Percentiles rank a stretch among this genome's conserved stretches.
Conservation (phyloP, 2,888 invertebrate species). For the Stegophylla sp. region DNA sequence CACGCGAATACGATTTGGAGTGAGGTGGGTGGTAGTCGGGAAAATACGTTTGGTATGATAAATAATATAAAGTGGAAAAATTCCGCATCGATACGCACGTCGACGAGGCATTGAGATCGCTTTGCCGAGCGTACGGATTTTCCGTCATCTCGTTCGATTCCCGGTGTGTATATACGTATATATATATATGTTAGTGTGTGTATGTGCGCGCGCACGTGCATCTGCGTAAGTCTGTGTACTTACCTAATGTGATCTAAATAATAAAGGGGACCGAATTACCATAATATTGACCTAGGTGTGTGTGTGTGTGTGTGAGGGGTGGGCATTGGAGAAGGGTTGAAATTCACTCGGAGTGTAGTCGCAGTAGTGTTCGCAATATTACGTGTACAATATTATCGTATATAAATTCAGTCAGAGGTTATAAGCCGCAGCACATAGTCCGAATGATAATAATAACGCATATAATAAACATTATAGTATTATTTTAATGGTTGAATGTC, state of each 20-base stretch:
- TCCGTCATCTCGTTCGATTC: constrained; percentile 40
- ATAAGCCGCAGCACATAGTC: no score
- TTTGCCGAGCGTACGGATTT: constrained; percentile 41
- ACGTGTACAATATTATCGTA: neutral
- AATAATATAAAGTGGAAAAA: constrained; percentile 55
- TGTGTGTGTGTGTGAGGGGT: no score
- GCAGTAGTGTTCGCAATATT: neutral
- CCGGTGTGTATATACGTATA: no score
- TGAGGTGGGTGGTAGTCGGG: neutral
- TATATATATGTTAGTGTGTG: no score
- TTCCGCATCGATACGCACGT: constrained; percentile 49
- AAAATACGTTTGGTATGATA: constrained; percentile 36
- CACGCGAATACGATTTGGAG: neutral
- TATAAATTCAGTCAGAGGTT: neutral
- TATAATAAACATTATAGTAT: no score
- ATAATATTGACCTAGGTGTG: constrained; percentile 47
- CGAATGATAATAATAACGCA: no score
- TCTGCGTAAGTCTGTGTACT: no score
- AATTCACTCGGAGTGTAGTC: constrained; percentile 7
- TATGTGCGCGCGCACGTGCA: no score
- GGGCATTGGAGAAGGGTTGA: neutral
- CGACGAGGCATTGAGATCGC: constrained; percentile 41
- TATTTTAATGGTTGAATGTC: no score
- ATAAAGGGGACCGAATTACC: constrained; percentile 41
- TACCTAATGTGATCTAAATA: constrained; percentile 55